These are phyloP conservation scores for Pseudonaja textilis DNA, from an alignment of 2,113 vertebrate genomes.

Conservation along the genomic window DNA sequence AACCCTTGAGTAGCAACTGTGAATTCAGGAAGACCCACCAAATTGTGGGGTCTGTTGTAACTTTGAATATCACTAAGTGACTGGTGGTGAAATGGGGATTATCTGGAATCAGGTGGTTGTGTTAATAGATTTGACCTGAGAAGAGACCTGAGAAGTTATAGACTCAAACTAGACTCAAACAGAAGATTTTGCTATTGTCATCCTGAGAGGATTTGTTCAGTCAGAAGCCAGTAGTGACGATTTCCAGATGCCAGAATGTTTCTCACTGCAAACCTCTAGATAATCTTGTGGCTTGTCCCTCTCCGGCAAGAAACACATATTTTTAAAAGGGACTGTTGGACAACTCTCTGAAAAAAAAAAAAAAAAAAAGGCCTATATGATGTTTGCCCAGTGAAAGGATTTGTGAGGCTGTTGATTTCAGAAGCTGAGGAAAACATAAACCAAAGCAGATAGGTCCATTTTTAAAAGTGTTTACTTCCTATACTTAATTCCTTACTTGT, in stretches of 20 bases:
- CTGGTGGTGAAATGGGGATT: background rate
- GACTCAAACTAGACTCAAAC: background rate
- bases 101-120: background rate
- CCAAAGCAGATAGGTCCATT: background rate
- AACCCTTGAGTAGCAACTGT: background rate
- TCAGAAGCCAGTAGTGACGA: background rate
- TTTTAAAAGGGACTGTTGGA: background rate
- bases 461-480: background rate
- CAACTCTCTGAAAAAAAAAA: background rate
- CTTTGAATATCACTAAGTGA: background rate
- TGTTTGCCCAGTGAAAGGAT: background rate
- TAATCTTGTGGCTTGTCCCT: background rate
- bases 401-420: background rate
- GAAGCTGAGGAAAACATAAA: background rate
- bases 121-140: background rate
- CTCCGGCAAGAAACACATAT: background rate
- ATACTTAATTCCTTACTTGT: background rate
- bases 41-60: background rate
- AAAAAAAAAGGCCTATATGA: background rate
- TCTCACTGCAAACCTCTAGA: background rate
- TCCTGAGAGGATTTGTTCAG: background rate
- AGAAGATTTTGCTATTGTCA: background rate
- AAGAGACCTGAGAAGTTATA: background rate
- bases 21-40: background rate
- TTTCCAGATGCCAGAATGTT: background rate